phyloP scores from a whole-genome alignment of 2,797 vertebrate species.

The Labeo calbasu region DNA sequence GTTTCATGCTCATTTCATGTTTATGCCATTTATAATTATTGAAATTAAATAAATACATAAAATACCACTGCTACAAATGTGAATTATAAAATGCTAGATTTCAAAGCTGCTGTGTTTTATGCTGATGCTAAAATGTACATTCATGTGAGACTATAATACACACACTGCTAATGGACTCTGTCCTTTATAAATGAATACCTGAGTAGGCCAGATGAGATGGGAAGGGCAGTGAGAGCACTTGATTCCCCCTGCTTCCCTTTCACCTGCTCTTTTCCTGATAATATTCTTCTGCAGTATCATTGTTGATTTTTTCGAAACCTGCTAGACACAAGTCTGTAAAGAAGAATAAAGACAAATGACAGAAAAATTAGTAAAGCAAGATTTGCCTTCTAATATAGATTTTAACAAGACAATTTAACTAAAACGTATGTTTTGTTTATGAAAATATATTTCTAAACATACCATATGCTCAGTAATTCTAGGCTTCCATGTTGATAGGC shows the following conservation, averaged over 20 bases:
- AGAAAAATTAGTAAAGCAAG: not conserved
- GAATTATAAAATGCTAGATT: not conserved
- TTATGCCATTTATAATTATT: not conserved
- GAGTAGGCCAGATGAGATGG: conserved; percentile 1
- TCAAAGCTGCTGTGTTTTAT: not conserved
- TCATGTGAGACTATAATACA: not conserved
- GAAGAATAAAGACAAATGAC: not conserved
- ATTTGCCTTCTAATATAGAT: not conserved
- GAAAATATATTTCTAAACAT: too few relatives aligned
- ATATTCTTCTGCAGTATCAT: not conserved
- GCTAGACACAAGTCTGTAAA: not conserved
- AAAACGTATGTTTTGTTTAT: too few relatives aligned
- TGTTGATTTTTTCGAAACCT: not conserved
- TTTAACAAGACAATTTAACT: too few relatives aligned
- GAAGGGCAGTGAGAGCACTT: not conserved
- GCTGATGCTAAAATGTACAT: not conserved
- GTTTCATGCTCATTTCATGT: not conserved
- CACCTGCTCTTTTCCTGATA: not conserved
- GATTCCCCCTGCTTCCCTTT: not conserved
- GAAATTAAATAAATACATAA: not conserved
- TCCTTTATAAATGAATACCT: conserved; percentile 15
- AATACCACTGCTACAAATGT: not conserved
- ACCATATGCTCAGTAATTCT: too few relatives aligned
- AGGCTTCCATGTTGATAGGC: too few relatives aligned
- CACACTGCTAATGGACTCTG: conserved; percentile 13